phyloP scores from a whole-genome alignment of 2,113 vertebrate species.

The Pterocles orientalis region DNA sequence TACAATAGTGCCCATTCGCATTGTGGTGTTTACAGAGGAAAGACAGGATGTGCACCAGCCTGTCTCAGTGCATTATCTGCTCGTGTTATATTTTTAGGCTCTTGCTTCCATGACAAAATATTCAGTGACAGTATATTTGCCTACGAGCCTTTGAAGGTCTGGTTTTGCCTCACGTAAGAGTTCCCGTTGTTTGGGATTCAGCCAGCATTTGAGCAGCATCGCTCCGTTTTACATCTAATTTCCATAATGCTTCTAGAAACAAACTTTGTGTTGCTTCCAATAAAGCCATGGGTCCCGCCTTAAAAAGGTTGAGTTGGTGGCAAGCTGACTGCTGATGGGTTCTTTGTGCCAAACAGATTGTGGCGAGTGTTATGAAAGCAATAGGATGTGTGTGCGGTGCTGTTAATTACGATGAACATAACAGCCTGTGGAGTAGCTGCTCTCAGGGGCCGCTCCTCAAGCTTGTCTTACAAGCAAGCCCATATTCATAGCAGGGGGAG shows the following conservation, averaged over 20 bases:
- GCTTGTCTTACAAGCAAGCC: background rate
- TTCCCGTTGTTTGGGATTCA: background rate
- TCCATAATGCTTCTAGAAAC: background rate
- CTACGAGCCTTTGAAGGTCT: slow-evolving; percentile 21
- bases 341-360: background rate
- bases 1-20: background rate
- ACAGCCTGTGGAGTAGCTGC: background rate
- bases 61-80: slow-evolving; percentile 45
- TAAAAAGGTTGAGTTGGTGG: slow-evolving; percentile 2
- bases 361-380: background rate
- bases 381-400: background rate
- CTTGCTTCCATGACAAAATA: slow-evolving; percentile 40
- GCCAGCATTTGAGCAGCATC: background rate
- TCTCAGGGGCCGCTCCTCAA: background rate
- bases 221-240: background rate
- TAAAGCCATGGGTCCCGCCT: background rate
- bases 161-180: background rate
- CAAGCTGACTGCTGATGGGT: background rate
- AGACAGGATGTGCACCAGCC: slow-evolving; percentile 17
- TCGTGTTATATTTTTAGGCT: slow-evolving; percentile 8
- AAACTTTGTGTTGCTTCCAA: background rate
- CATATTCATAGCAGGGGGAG: background rate
- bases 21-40: background rate
- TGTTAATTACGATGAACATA: background rate
- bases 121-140: slow-evolving; percentile 38